Evolutionary conservation across 2,113 vertebrate species (phyloP).

Genomic region (Pituophis catenifer): DNA sequence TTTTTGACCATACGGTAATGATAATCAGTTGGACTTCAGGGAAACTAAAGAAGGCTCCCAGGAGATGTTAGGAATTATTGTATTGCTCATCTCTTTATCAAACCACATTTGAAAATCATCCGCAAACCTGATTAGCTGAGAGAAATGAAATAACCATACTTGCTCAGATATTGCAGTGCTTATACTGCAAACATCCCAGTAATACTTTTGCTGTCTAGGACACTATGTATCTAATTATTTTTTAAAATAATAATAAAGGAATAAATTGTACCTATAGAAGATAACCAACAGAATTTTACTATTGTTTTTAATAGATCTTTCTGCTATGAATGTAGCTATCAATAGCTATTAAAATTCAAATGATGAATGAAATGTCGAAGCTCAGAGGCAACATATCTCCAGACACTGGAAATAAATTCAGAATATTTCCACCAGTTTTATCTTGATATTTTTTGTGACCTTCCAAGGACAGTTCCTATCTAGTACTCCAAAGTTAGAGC

Average conservation of each 20-base stretch:
- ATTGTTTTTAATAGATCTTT: not conserved
- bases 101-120: not conserved
- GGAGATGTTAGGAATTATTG: not conserved
- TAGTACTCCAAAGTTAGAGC: not conserved
- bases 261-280: not conserved
- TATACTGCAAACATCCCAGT: not conserved
- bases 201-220: not conserved
- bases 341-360: not conserved
- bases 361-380: not conserved
- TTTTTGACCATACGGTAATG: not conserved
- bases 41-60: not conserved
- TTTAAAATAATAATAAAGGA: not conserved
- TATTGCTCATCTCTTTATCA: not conserved
- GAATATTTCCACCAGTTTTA: not conserved
- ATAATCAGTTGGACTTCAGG: not conserved
- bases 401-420: not conserved
- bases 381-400: not conserved
- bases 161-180: not conserved
- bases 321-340: not conserved
- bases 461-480: not conserved
- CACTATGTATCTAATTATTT: not conserved
- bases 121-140: not conserved
- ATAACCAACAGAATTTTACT: not conserved
- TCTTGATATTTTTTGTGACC: not conserved
- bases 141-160: not conserved